Conservation (phyloP, 2,797 vertebrate species). For the Mastacembelus armatus region DNA sequence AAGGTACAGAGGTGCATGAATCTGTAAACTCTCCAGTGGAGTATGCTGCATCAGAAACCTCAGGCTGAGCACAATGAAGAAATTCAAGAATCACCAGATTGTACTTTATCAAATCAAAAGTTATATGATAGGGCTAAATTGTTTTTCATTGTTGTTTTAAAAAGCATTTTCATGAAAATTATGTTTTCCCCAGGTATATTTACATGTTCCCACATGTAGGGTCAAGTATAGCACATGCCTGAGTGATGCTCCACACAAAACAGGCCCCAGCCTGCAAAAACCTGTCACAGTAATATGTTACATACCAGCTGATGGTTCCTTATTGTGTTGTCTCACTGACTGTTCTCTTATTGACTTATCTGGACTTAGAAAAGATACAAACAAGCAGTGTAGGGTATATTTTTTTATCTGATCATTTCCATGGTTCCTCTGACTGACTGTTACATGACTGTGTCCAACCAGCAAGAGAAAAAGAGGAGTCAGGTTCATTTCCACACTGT, state of each 20-base stretch:
- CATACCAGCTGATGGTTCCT: too few species aligned
- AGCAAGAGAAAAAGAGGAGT: neutral
- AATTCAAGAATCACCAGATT: neutral
- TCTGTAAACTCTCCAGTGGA: too few species aligned
- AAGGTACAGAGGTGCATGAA: neutral
- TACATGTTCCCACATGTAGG: too few species aligned
- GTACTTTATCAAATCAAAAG: neutral
- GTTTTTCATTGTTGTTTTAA: too few species aligned
- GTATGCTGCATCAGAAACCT: too few species aligned
- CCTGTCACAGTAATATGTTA: neutral
- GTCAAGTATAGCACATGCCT: neutral
- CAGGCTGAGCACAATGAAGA: too few species aligned
- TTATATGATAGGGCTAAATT: neutral
- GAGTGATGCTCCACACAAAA: neutral
- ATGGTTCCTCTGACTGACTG: too few species aligned
- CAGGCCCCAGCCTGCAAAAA: neutral
- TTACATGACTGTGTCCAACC: neutral
- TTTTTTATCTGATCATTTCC: neutral
- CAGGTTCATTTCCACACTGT: conserved; percentile 4
- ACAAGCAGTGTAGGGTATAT: neutral
- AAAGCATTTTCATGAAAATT: too few species aligned
- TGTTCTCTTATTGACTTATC: too few species aligned
- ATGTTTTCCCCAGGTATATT: too few species aligned
- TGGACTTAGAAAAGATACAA: neutral
- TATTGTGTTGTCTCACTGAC: too few species aligned